Base-by-base conservation (phyloP, 2,888 invertebrate genomes). In the Galerucella calmariensis region DNA sequence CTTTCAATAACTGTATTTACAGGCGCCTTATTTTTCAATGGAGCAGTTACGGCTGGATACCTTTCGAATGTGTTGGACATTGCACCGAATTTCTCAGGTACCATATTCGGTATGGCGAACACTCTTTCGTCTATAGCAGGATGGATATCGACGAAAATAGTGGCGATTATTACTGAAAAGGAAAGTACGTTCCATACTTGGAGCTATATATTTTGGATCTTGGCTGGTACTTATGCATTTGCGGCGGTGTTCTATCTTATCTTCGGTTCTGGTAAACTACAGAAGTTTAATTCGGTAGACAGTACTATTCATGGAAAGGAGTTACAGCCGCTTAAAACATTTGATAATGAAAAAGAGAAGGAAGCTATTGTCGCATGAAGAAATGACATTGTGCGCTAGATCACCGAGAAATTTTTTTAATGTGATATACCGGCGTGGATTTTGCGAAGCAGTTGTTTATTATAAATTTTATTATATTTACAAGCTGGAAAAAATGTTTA, bases 61-160 rank as follows among this genome's bases (percentile, higher is more conserved):
- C 90, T 95, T 44, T 94, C 95, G 77, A 96, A 96, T 84, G 95
- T 94, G 12, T 88, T 96, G 35, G 96, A 96, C 82, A 95, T 96
- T 81, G 95, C 96, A 2, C 96, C 96, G 0, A 95, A 95, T 86
- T 96, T 95, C 85, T 94, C 95, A 73, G 94, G 96, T 0, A 96
- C 96, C 1, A 95, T 96, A 78, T 95, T 96, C 86, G 96, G 96
- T 56, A 89, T 96, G 89, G 95, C 95, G n/a, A 96, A 96, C 84
- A 95, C 95, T 0, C 87, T 95, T 72, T 95, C 95, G 0, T 95
- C 95, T 0, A 89, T 94, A 69, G 94, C 95, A 9, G 96, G 96
- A 0, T 95, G 93, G 88, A 85, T 96, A 0, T 95, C 95, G 10
- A 93, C 95, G 0, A 92, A 92, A 87, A 94, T 95, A 90, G 95